Evolutionary conservation across 2,797 vertebrate genomes (phyloP).

Genomic region (Rhincodon typus): DNA sequence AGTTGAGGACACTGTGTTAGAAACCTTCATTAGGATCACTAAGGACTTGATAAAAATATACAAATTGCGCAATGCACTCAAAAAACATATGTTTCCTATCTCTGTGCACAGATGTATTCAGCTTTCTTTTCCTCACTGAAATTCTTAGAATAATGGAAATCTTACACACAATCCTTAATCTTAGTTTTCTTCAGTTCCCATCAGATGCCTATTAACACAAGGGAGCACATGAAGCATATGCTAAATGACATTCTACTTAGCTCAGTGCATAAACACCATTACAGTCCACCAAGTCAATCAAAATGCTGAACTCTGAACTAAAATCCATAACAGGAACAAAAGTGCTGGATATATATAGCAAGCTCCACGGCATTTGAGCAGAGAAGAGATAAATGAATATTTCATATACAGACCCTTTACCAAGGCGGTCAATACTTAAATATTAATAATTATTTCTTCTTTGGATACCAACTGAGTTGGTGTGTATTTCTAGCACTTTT

Average conservation of each 20-base stretch:
- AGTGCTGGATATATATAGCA: neutral
- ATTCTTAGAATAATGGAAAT: neutral
- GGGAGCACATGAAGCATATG: neutral
- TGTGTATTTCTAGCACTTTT: neutral
- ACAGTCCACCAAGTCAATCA: neutral
- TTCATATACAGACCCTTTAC: neutral
- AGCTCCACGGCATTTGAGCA: neutral
- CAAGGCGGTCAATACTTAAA: neutral
- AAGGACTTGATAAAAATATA: neutral
- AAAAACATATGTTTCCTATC: neutral
- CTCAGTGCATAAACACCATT: neutral
- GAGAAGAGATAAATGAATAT: neutral
- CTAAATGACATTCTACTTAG: conserved; percentile 2
- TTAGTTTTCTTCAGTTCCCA: neutral
- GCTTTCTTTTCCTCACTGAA: neutral
- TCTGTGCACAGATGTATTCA: neutral
- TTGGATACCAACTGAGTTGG: neutral
- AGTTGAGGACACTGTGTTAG: neutral
- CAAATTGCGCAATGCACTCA: neutral
- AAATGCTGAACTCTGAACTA: neutral
- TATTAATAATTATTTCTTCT: neutral
- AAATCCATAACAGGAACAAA: neutral
- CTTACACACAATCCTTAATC: neutral
- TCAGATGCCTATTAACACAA: neutral
- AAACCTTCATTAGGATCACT: neutral